phyloP scores from a whole-genome alignment of 2,113 vertebrate genomes.

The Stomatorhinus ivindoensis region DNA sequence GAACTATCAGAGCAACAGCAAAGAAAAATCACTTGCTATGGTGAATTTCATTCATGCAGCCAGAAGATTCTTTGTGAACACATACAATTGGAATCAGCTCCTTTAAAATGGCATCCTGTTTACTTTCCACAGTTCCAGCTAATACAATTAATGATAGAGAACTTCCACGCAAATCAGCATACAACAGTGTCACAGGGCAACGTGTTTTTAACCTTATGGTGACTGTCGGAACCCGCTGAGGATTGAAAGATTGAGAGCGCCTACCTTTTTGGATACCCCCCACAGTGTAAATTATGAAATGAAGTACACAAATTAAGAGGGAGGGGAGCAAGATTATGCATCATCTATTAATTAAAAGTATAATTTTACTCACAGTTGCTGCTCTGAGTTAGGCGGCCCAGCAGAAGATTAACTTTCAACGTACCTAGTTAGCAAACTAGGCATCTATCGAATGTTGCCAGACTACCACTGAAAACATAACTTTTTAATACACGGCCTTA shows the following conservation, averaged over 20 bases:
- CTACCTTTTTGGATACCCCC: background rate
- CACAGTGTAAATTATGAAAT: background rate
- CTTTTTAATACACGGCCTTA: background rate
- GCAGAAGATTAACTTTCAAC: background rate
- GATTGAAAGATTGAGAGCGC: background rate
- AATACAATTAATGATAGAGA: background rate
- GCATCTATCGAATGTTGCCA: background rate
- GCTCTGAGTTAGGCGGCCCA: background rate
- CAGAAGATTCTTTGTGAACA: background rate
- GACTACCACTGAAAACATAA: background rate
- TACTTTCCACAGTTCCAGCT: background rate
- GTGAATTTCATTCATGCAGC: background rate
- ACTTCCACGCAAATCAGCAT: background rate
- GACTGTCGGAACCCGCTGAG: background rate
- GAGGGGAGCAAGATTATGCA: background rate
- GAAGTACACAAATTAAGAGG: background rate
- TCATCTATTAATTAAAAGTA: background rate
- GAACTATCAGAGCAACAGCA: background rate
- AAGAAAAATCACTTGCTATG: background rate
- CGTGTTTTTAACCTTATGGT: background rate
- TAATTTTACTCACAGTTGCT: background rate
- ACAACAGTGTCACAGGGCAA: background rate
- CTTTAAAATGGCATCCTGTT: background rate
- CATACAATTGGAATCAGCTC: background rate
- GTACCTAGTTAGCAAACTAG: background rate